Evolutionary conservation across 2,888 invertebrate genomes (phyloP), one percentile per base, ranked within the genome.

Genomic region (Serripes groenlandicus): DNA sequence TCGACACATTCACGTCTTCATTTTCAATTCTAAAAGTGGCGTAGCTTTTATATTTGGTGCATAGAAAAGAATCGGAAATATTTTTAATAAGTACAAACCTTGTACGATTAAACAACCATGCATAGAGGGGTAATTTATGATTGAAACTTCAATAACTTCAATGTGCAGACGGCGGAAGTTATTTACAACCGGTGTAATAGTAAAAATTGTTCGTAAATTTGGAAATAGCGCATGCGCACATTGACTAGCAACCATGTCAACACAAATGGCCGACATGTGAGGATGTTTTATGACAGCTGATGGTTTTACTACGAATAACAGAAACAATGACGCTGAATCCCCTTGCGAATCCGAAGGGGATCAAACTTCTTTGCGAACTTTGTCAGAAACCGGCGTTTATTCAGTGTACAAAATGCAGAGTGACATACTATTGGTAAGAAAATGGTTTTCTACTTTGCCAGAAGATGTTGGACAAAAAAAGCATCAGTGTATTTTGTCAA

Each of bases 401-500:
- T 74, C 92, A 93, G 75, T 94, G 94, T 86, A 92, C 92, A 76
- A 90, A 92, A 83, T 94, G 94, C 80, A 89, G 93, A 84, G 94
- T 94, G 0, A 94, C 94, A 4, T 94, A 94, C 91, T 94, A 94
- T 85, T 94, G 94, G 94, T 94, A 89, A 92, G 92, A 28, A 49
- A 52, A n/a, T n/a, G n/a, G n/a, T n/a, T n/a, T n/a, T n/a, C n/a
- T n/a, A n/a, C n/a, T n/a, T n/a, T n/a, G n/a, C n/a, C n/a, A n/a
- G n/a, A n/a, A n/a, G n/a, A n/a, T n/a, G n/a, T n/a, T n/a, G n/a
- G n/a, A n/a, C n/a, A n/a, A n/a, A n/a, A n/a, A n/a, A n/a, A n/a
- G n/a, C n/a, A n/a, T n/a, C n/a, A n/a, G n/a, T n/a, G n/a, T n/a
- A n/a, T n/a, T n/a, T n/a, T n/a, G n/a, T n/a, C n/a, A n/a, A n/a